Evolutionary conservation across 1,140 invertebrate species (phyloP).

Genomic region (Halyomorpha halys): DNA sequence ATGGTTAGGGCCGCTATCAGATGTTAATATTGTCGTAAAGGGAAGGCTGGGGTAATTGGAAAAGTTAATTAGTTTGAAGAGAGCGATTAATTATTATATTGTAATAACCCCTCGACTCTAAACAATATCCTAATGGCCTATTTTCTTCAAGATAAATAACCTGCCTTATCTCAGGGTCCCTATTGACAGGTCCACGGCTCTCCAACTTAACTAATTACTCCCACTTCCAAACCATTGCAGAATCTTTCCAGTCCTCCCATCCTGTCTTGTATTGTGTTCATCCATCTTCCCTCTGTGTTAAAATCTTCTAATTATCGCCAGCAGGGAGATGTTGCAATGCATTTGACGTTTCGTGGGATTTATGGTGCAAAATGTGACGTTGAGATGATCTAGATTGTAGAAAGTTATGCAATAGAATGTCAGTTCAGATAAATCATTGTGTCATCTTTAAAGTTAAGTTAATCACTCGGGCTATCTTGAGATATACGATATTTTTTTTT

Average conservation of each 20-base stretch:
- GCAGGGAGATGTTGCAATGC: background rate
- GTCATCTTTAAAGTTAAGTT: too few species aligned
- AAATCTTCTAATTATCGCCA: background rate
- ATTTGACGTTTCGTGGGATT: background rate
- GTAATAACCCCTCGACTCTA: slow-evolving; percentile 13
- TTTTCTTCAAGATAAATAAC: slow-evolving; percentile 19
- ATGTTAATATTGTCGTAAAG: slow-evolving; percentile 17
- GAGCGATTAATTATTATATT: slow-evolving; percentile 18
- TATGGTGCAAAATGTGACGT: background rate
- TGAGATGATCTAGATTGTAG: too few species aligned
- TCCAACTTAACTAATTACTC: slow-evolving; percentile 9
- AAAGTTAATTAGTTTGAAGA: slow-evolving; percentile 18
- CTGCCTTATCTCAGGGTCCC: slow-evolving; percentile 1
- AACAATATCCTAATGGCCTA: slow-evolving; percentile 19
- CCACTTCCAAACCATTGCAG: background rate
- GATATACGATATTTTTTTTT: too few species aligned
- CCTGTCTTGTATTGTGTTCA: background rate
- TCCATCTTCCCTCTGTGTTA: background rate
- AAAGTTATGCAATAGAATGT: too few species aligned
- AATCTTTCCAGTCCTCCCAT: background rate
- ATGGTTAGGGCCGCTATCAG: slow-evolving; percentile 5
- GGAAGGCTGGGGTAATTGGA: slow-evolving; percentile 9
- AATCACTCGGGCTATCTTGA: too few species aligned
- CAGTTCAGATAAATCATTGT: too few species aligned
- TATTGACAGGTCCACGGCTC: slow-evolving; percentile 10